Base-by-base conservation (phyloP, 2,888 invertebrate species). In the Beris morrisii region DNA sequence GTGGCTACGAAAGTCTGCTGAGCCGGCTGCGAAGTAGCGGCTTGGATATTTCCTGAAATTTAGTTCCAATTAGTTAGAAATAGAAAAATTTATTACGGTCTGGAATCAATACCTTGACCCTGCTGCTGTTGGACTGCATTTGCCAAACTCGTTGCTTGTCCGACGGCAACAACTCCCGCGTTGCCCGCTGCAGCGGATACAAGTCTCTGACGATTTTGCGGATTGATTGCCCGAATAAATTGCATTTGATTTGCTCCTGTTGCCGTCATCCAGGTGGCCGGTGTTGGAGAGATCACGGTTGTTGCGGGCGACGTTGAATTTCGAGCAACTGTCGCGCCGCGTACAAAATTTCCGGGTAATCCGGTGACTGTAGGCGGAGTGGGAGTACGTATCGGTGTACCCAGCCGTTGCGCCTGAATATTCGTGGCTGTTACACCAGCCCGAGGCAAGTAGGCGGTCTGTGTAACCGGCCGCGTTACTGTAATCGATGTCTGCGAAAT, bases 401-500 rank as follows among this genome's bases (percentile, higher is more conserved):
- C 74, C 11, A 79, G 68, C 7, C 81, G 76, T 65, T 79, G 79
- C 2, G 75, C 76, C 4, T 76, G 73, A 75, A 80, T 78, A 64
- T 77, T 81, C 0, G 79, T 76, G 13, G 78, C 77, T 0, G 80
- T 77, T 7, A 67, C 68, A 12, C 76, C 74, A 65, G 80, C 76
- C 6, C 81, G 73, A 1, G 81, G 79, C 54, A 80, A 70, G 70
- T 78, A 81, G 0, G 79, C 78, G 3, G 78, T 75, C 64, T 79
- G 78, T 0, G 79, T 78, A 2, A 78, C 75, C 6, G 81, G 77
- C 5, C 81, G 73, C 0, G 79, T 77, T 3, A 81, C 80, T 1
- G 81, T 81, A 4, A 81, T 81, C 0, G 81, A 80, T n/a, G 81
- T 78, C 68, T 80, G 80, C 0, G 81, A 77, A 3, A 79, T 76